Evolutionary conservation across 2,888 invertebrate genomes (phyloP), one percentile per base, ranked within the genome.

Genomic region (Aphodius granarius): DNA sequence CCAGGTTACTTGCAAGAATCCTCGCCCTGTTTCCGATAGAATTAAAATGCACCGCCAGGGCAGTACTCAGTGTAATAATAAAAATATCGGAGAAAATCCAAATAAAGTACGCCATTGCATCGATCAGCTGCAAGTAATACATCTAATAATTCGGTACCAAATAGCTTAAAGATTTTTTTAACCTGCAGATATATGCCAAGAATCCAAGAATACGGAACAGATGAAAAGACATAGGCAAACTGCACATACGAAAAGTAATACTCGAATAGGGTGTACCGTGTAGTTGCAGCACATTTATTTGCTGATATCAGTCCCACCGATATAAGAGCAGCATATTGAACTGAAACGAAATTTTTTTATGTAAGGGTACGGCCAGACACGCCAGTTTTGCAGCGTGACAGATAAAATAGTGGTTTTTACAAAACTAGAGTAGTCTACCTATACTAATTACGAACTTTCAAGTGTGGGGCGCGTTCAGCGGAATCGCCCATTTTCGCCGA

Each of bases 41-140:
- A 74, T 80, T 78, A 75, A 86, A 85, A 73, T 84, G 82, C 18
- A 81, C 72, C 0, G 85, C 82, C 62, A 86, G 74, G 15, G 82
- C 78, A 16, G 80, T 81, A 76, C 85, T 84, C 17, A 85, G 75
- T 43, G 84, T 65, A 73, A 86, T 85, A 63, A 86, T 83, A 76
- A 85, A 85, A 65, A 86, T 77, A 78, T 86, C 86, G 74, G 81
- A 84, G 71, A 83, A 82, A 63, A 83, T 82, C 85, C 85, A 85
- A 21, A 81, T 80, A 72, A 86, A 81, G 4, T 83, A 82, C 18
- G 82, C 79, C 15, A 83, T 80, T 16, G 83, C 21, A 22, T 81
- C 81, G 43, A 83, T 73, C 63, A 83, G 72, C 85, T 85, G 76
- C 76, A 83, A 82, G 3, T 23, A 18, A 19, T 23, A 5, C 20